Base-by-base conservation (phyloP, 2,113 vertebrate species). In the Gavialis gangeticus region DNA sequence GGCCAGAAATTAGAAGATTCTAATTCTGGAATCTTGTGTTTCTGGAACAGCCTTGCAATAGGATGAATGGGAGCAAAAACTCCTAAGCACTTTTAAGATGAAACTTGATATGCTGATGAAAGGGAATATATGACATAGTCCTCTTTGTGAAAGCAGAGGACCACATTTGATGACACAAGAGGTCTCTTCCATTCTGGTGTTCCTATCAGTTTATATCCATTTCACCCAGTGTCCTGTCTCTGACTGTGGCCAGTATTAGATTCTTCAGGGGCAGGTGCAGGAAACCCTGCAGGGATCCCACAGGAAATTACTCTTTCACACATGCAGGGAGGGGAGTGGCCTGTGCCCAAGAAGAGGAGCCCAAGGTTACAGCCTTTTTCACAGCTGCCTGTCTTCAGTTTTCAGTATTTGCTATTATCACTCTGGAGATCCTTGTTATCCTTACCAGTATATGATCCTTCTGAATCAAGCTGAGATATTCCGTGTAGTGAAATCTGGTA, bases 91-190 rank as follows among this genome's bases (percentile, higher is more conserved):
- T 13, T 75, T 79, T 73, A 46, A 5, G n/a, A 24, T 90, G 73
- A 56, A 19, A 9, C 60, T 71, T 63, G 62, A 75, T 54, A 25
- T 82, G 6, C 4, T 88, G 67, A 79, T 1, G 0, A 21, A 37
- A 56, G 62, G 22, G 30, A 10, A n/a, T 73, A 7, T 46, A 46
- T 5, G 17, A 81, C 46, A 37, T 1, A 0, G 2, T 1, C 6
- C 16, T 46, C 46, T 46, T 1, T 1, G 12, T 59, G 22, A 27
- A 16, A 28, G 18, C 11, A 30, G 73, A 62, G 57, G 28, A 67
- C 19, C 15, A 15, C 60, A 3, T 21, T 25, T 0, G 0, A 25
- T 84, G 60, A n/a, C 12, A 9, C 56, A 14, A 60, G 22, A 90
- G 5, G 25, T 11, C 46, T 63, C 56, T 60, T 22, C n/a, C 76